These are phyloP conservation scores for Erebia aethiops DNA, from an alignment of 2,888 invertebrate species.

Conservation along the genomic window DNA sequence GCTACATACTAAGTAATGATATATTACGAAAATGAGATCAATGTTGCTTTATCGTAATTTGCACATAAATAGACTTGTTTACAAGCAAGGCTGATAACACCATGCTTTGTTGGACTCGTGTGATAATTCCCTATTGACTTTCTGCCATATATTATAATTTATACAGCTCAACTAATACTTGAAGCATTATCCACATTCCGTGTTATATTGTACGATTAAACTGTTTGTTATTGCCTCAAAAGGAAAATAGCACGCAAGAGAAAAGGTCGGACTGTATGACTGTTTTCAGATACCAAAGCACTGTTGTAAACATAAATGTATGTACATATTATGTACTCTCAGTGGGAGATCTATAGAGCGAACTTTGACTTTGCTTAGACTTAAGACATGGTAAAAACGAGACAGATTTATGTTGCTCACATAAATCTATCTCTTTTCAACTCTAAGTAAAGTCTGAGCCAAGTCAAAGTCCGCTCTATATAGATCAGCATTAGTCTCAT, in stretches of 20 bases:
- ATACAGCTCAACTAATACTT: slow-evolving; percentile 15
- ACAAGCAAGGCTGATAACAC: slow-evolving; percentile 27
- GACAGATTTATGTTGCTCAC: too few relatives aligned
- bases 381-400: too few relatives aligned
- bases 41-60: slow-evolving; percentile 23
- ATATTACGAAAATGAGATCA: slow-evolving; percentile 23
- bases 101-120: slow-evolving; percentile 12
- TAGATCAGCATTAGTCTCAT: too few relatives aligned
- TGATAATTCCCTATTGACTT: slow-evolving; percentile 32
- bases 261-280: too few relatives aligned
- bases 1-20: background rate
- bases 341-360: too few relatives aligned
- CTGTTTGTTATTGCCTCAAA: background rate
- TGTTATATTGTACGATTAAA: background rate
- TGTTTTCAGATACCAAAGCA: too few relatives aligned
- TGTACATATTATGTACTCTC: too few relatives aligned
- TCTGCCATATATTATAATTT: slow-evolving; percentile 26
- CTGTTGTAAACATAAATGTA: too few relatives aligned
- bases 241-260: background rate
- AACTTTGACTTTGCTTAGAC: too few relatives aligned
- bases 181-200: slow-evolving; percentile 22
- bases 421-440: too few relatives aligned
- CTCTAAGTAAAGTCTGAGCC: too few relatives aligned
- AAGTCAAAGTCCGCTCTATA: too few relatives aligned
- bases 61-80: slow-evolving; percentile 33